These are phyloP conservation scores for Byasa hedistus DNA, from an alignment of 2,888 invertebrate species.

Conservation along the genomic window DNA sequence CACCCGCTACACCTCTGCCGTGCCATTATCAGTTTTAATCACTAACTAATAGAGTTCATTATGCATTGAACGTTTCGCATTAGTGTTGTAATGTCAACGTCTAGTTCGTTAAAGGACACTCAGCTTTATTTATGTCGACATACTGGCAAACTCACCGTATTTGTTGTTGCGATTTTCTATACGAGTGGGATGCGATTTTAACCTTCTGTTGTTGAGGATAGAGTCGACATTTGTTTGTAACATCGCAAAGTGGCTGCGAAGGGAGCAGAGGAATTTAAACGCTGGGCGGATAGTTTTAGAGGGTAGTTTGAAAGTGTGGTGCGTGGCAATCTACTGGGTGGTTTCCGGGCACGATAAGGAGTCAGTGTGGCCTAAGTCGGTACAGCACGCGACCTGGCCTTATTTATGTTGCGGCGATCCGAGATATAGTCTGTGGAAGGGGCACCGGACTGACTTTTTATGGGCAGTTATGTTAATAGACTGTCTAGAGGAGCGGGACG, in stretches of 20 bases:
- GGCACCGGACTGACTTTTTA: slow-evolving; percentile 55
- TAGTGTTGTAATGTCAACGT: slow-evolving; percentile 73
- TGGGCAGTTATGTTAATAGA: slow-evolving; percentile 62
- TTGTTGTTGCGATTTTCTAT: slow-evolving; percentile 57
- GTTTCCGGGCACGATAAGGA: slow-evolving; percentile 76
- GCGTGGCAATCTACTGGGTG: slow-evolving; percentile 47
- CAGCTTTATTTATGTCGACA: slow-evolving; percentile 78
- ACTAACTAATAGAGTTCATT: slow-evolving; percentile 56
- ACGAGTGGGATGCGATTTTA: slow-evolving; percentile 40
- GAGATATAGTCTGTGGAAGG: slow-evolving; percentile 63
- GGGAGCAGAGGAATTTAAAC: slow-evolving; percentile 53
- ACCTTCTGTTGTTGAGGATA: slow-evolving; percentile 53
- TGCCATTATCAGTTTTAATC: slow-evolving; percentile 52
- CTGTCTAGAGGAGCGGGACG: slow-evolving; percentile 52
- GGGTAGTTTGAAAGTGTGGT: slow-evolving; percentile 51
- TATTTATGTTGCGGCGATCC: slow-evolving; percentile 78
- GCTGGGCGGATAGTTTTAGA: slow-evolving; percentile 51
- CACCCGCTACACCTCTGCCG: slow-evolving; percentile 47
- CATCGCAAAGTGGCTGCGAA: slow-evolving; percentile 34
- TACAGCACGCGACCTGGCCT: slow-evolving; percentile 77
- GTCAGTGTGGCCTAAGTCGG: slow-evolving; percentile 69
- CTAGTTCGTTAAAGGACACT: slow-evolving; percentile 79
- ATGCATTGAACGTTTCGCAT: slow-evolving; percentile 55
- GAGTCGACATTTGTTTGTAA: slow-evolving; percentile 50
- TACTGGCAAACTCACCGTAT: slow-evolving; percentile 75